Base-by-base conservation (phyloP, 2,888 invertebrate genomes). In the Listrodromus nycthemerus region DNA sequence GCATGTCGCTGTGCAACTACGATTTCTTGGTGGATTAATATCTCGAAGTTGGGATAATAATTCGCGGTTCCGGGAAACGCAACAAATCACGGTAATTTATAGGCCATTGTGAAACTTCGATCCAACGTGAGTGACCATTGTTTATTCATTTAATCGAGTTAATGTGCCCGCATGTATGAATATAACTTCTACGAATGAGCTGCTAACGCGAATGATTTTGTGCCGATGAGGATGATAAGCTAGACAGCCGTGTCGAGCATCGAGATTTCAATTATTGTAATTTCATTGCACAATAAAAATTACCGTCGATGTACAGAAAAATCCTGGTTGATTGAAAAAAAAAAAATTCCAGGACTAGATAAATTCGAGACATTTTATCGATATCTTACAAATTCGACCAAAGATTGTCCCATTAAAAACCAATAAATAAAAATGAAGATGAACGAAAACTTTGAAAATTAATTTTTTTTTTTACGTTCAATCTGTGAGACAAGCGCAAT, bases 1-100 rank as follows among this genome's bases (percentile, higher is more conserved):
- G 41, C 41, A 2, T 6, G 2, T 21, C 24, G 19, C 55, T 8
- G 24, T 55, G 19, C 10, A 55, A 10, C 21, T 3, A 10, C 61
- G 41, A 75, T 55, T 65, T 55, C 69, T 76, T n/a, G 48, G 27
- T 16, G 48, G 16, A 21, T n/a, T n/a, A 73, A 21, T 21, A 30
- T 50, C 33, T 37, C 66, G 19, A 55, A 61, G n/a, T 30, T 41
- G 71, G 61, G 45, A 76, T 76, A 48, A 65, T 63, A 81, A 71
- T 79, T 48, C 50, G 30, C 80, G 71, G 67, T 83, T 77, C 61
- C 69, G 50, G 45, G 76, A 67, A 67, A 74, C 80, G 61, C 61
- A 73, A 80, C 83, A 77, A 83, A 80, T 77, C 83, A 69, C 80
- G 21, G 69, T 83, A 69, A 80, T 83, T 83, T 80, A 77, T 77